Evolutionary conservation across 2,797 vertebrate species (phyloP).

Genomic region (Pteronotus mesoamericanus): DNA sequence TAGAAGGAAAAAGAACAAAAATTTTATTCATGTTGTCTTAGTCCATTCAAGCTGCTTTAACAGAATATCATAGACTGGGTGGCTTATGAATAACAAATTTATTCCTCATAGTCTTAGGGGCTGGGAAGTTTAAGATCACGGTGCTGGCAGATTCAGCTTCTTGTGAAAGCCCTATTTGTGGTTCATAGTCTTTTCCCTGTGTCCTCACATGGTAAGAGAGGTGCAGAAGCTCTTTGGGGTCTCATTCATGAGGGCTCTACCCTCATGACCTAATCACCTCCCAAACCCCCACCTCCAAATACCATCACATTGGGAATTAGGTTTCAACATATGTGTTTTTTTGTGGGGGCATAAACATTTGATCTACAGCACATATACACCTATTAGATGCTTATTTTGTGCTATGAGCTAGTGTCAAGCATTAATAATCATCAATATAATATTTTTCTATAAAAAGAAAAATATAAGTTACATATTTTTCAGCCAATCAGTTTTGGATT

Average conservation of each 20-base stretch:
- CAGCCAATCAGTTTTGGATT: background rate
- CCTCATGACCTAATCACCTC: background rate
- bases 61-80: background rate
- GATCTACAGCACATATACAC: background rate
- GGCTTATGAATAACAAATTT: background rate
- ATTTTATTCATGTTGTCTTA: background rate
- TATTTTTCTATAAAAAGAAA: constrained; percentile 34
- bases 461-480: background rate
- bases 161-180: background rate
- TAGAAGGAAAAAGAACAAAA: background rate
- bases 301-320: background rate
- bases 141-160: background rate
- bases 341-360: background rate
- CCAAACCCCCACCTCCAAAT: background rate
- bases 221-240: background rate
- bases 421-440: background rate
- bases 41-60: background rate
- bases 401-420: background rate
- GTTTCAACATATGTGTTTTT: background rate
- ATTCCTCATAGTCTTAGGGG: background rate
- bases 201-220: background rate
- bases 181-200: background rate
- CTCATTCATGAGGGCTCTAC: background rate
- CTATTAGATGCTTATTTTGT: background rate
- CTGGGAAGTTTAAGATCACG: background rate